Base-by-base conservation (phyloP, 2,888 invertebrate species). In the Hydrotaea cyrtoneurina region DNA sequence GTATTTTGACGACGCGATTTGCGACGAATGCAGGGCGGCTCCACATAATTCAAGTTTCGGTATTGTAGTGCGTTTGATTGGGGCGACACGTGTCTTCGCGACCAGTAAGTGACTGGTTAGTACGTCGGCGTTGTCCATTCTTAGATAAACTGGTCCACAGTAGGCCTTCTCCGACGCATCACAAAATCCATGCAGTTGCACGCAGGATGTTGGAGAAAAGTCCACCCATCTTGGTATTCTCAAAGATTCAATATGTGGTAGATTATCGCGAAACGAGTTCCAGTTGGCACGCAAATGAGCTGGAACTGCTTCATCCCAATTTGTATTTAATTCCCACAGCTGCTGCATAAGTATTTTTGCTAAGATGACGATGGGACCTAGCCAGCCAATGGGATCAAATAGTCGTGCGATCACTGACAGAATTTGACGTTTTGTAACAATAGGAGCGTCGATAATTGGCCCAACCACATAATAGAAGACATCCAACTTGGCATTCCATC, bases 161-260 rank as follows among this genome's bases (percentile, higher is more conserved):
- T 80, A 80, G 0, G 69, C 80, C 31, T 26, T 75, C 23, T 80
- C 64, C 2, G 72, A 75, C 0, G 69, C 66, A 53, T 80, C 80
- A 10, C 57, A 78, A 13, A 78, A 78, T 0, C 71, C 46, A 59
- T 78, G 59, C 11, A 72, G 5, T 19, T 78, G 50, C 15, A 31
- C 19, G 0, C 15, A 1, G 7, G 8, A 15, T 8, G 7, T 2
- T 0, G 78, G 78, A 4, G 53, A 3, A 23, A 53, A 83, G 1
- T 72, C 15, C 11, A 73, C 15, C 83, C 76, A 83, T 66, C 73
- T 73, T 15, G 76, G 79, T 26, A 83, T 73, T 23, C 23, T 21
- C 2, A 82, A 69, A 0, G 13, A 23, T 15, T 74, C 7, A 13
- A 74, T 0, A 15, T 72, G 13, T 0, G 17, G 15, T 0, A 19